Conservation (phyloP, 2,797 vertebrate genomes). For the Rhinella marina region DNA sequence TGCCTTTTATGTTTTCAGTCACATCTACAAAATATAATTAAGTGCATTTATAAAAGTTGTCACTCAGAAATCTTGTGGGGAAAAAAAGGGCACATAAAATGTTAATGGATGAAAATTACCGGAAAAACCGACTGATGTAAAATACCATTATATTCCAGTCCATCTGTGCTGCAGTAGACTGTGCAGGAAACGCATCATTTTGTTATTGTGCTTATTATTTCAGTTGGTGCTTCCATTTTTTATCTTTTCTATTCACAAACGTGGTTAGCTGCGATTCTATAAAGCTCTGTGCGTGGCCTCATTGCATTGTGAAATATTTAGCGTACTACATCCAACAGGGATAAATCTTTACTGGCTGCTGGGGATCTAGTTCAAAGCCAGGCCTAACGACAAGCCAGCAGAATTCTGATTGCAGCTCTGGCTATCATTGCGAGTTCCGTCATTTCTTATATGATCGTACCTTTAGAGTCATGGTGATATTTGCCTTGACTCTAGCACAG, state of each 20-base stretch:
- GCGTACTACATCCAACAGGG: too few species aligned
- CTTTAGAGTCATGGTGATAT: too few species aligned
- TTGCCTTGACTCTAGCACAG: too few species aligned
- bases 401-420: too few species aligned
- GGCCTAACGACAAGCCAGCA: too few species aligned
- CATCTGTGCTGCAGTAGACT: background rate
- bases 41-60: background rate
- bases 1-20: background rate
- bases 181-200: background rate
- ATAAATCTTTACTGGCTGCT: too few species aligned
- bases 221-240: background rate
- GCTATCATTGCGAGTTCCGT: too few species aligned
- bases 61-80: background rate
- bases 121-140: background rate
- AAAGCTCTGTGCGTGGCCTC: too few species aligned
- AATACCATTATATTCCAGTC: background rate
- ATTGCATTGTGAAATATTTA: too few species aligned
- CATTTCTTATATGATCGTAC: too few species aligned
- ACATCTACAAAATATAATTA: conserved; percentile 5
- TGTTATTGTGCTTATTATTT: background rate
- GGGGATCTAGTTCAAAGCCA: too few species aligned
- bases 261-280: background rate
- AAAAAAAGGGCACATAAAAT: background rate
- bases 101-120: background rate
- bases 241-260: background rate